These are phyloP conservation scores for Sapajus apella DNA, from an alignment of 2,113 vertebrate genomes.

Conservation along the genomic window DNA sequence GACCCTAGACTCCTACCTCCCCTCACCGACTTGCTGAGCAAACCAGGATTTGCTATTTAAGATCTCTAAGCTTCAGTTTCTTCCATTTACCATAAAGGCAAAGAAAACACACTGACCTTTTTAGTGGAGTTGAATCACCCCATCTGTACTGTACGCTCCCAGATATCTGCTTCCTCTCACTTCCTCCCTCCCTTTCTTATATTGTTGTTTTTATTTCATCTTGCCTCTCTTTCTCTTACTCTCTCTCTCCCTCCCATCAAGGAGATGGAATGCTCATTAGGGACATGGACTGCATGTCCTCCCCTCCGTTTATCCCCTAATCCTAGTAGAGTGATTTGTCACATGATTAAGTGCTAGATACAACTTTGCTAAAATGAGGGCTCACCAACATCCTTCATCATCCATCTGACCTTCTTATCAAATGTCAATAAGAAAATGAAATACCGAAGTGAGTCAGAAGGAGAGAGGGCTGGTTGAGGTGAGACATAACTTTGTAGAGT, in stretches of 20 bases:
- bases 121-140: not conserved
- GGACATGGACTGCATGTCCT: not conserved
- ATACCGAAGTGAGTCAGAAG: not conserved
- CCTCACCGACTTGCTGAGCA: not conserved
- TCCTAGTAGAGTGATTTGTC: not conserved
- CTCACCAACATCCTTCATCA: not conserved
- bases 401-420: conserved; percentile 14
- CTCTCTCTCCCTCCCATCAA: not conserved
- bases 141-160: not conserved
- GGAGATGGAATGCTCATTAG: not conserved
- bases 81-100: not conserved
- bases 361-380: not conserved
- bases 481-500: not conserved
- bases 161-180: not conserved
- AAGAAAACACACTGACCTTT: not conserved
- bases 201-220: not conserved
- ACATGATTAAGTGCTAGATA: not conserved
- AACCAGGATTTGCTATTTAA: not conserved
- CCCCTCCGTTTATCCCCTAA: not conserved
- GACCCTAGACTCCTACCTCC: not conserved
- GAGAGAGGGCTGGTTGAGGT: not conserved
- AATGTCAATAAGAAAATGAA: not conserved
- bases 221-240: not conserved
- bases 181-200: not conserved
- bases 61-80: not conserved